phyloP scores from a whole-genome alignment of 1,140 invertebrate species.

The Telenomus remus region DNA sequence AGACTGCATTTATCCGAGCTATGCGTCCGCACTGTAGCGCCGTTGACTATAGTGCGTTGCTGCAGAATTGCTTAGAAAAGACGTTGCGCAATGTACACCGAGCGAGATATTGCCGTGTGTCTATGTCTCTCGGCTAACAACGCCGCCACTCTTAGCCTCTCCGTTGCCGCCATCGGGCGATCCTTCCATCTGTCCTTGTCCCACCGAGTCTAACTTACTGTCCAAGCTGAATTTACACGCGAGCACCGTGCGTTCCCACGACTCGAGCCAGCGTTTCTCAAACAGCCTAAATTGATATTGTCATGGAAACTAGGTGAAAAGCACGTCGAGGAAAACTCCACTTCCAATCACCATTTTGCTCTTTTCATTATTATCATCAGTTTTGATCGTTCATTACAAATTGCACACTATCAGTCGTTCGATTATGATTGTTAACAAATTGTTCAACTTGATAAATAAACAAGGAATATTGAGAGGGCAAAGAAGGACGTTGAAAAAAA shows the following conservation, averaged over 20 bases:
- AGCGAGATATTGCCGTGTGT: conserved; percentile 34
- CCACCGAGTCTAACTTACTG: conserved; percentile 31
- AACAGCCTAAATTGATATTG: conserved; percentile 57
- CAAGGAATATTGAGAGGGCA: too few relatives aligned
- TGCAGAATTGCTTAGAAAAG: conserved; percentile 56
- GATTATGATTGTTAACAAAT: too few relatives aligned
- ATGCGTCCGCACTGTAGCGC: conserved; percentile 50
- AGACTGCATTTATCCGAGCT: conserved; percentile 53
- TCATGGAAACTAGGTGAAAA: conserved; percentile 57
- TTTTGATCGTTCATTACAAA: too few relatives aligned
- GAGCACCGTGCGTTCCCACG: conserved; percentile 63
- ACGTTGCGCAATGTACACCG: conserved; percentile 47
- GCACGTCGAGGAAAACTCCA: conserved; percentile 14
- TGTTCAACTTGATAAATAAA: too few relatives aligned
- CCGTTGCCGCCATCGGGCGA: background rate
- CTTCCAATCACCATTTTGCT: conserved; percentile 12
- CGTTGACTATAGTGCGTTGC: conserved; percentile 57
- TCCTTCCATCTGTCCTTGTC: background rate
- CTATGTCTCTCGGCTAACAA: conserved; percentile 43
- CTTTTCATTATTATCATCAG: background rate
- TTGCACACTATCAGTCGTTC: too few relatives aligned
- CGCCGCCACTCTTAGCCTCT: conserved; percentile 6
- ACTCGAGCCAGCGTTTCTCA: conserved; percentile 47
- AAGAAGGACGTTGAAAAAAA: too few relatives aligned
- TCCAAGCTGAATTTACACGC: conserved; percentile 62